Base-by-base conservation (phyloP, 2,113 vertebrate genomes). In the Lutjanus erythropterus region DNA sequence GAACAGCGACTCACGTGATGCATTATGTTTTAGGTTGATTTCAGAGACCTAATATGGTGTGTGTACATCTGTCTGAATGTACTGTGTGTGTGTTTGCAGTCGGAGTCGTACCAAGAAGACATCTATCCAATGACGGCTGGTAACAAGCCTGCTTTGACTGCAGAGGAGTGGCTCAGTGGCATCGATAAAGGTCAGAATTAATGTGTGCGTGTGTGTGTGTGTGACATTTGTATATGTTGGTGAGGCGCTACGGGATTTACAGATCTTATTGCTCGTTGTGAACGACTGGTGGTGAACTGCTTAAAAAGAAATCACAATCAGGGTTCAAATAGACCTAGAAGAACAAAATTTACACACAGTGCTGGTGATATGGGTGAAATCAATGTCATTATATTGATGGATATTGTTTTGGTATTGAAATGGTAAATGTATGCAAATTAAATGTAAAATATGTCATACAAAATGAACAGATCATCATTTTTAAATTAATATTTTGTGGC, bases 101-200 rank as follows among this genome's bases (percentile, higher is more conserved):
- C 97, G 0, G 98, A 99, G 89, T 96, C 96, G 0, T 99, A 97
- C 94, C 98, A 99, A 83, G 97, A 97, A 69, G 98, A 99, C 93
- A 97, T 99, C 91, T 99, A 99, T 88, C 98, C 98, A 0, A 95
- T 97, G 95, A 99, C 98, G 0, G 95, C 96, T 1, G 95, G 95
- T 42, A 86, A 93, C 71, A 92, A 92, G 65, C 96, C 98, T 0
- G 95, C 98, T 1, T 61, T 99, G 92, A 95, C 96, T 1, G 96
- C 97, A 37, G 94, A 92, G 11, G 95, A 98, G 88, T 99, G 98
- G 98, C 94, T 99, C 62, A 86, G 66, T 0, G 97, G 98, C 55
- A 50, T 96, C 41, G 86, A 97, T 87, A 97, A 96, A 98, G 98
- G 98, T 99, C 79, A 94, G 95, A 29, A 67, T 9, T 9, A 9